Evolutionary conservation across 2,797 vertebrate species (phyloP), one percentile per base, ranked within the genome.

Genomic region (Sebastes trivittatus): DNA sequence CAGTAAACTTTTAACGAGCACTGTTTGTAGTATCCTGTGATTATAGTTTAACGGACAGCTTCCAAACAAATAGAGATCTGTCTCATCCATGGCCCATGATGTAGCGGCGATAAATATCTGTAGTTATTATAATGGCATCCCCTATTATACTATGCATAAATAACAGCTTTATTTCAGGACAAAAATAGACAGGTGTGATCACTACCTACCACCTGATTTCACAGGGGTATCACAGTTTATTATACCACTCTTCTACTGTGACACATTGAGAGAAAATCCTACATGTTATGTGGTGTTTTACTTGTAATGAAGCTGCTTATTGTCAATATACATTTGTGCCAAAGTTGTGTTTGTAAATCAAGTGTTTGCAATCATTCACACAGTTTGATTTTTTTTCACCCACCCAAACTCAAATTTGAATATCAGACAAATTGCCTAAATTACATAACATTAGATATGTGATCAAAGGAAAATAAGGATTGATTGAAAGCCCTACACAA

Each of bases 251-350:
- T 76, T 71, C 36, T n/a, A 23, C 25, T 4, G n/a, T 73, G 49
- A 25, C 7, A n/a, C 34, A 59, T n/a, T 62, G 27, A 49, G 69
- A 89, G 84, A 87, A 89, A 92, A 90, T 92, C 84, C 86, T 77
- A 65, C 86, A 85, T 89, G 83, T 80, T 63, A 67, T 46, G 36
- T 77, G 56, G 1, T 56, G 70, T 86, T 16, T 70, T 27, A 32
- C 3, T 29, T 27, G 65, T 82, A 42, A 64, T 76, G 8, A 58
- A 4, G 66, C 25, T 79, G 81, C 76, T 72, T 60, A 58, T 46
- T 64, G 72, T 89, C 34, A 6, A 29, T 84, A 71, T 78, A n/a
- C 27, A 72, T 83, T 54, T 55, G 77, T 75, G 77, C 20, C 34
- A 62, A 36, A 71, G 68, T 30, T 76, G 70, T 88, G 72, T 82